These are phyloP conservation scores for Zenarchopterus dispar DNA, from an alignment of 2,797 vertebrate species.

Conservation along the genomic window DNA sequence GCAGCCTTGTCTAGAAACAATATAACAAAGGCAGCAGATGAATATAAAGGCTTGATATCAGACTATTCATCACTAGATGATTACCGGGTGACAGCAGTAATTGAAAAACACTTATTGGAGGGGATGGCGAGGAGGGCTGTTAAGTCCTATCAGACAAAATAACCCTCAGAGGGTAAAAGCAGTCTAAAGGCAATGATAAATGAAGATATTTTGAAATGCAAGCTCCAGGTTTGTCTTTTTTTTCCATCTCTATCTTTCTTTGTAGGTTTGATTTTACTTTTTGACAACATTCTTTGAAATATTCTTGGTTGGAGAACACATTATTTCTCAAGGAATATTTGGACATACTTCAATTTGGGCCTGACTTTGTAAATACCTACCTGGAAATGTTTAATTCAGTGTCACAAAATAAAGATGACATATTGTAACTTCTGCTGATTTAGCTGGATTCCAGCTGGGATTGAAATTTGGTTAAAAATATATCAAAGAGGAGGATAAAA, in stretches of 20 bases:
- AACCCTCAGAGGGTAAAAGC: slow-evolving; percentile 83
- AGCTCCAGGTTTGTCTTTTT: slow-evolving; percentile 43
- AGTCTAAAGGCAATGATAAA: slow-evolving; percentile 82
- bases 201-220: slow-evolving; percentile 57
- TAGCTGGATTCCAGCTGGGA: too few species aligned
- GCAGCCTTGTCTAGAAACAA: slow-evolving; percentile 76
- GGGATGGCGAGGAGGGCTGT: slow-evolving; percentile 85
- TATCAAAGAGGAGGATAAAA: too few species aligned
- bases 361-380: too few species aligned
- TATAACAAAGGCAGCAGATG: slow-evolving; percentile 87
- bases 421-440: too few species aligned
- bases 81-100: slow-evolving; percentile 98
- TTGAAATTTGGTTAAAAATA: too few species aligned
- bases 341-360: too few species aligned
- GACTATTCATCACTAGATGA: slow-evolving; percentile 98
- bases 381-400: too few species aligned
- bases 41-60: slow-evolving; percentile 99
- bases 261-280: not conserved
- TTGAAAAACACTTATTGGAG: slow-evolving; percentile 99
- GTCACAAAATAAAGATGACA: too few species aligned
- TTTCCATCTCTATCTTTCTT: not conserved
- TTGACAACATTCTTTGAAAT: too few species aligned
- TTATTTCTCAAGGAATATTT: too few species aligned
- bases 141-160: slow-evolving; percentile 89
- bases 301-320: too few species aligned